Evolutionary conservation across 2,797 vertebrate genomes (phyloP).

Genomic region (Percopsis omiscomaycus): DNA sequence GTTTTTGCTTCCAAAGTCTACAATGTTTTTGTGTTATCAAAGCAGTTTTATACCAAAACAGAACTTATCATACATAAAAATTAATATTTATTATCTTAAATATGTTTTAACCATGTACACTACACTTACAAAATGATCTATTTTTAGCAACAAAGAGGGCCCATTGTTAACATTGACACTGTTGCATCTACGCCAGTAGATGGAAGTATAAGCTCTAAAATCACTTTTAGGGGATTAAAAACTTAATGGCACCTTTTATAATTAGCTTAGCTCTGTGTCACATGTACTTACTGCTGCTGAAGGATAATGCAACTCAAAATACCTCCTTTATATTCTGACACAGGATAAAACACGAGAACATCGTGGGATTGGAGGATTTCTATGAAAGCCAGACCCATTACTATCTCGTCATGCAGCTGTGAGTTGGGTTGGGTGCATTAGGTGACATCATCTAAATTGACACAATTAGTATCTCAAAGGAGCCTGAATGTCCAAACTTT

Average conservation of each 20-base stretch:
- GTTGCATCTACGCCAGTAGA: too few species aligned
- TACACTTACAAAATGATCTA: too few species aligned
- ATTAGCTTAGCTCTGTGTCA: background rate
- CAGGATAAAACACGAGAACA: conserved; percentile 96
- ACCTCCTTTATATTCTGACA: conserved; percentile 50
- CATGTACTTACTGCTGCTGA: background rate
- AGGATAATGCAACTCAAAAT: conserved; percentile 1
- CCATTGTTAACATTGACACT: too few species aligned
- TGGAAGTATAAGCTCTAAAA: too few species aligned
- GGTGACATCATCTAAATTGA: background rate
- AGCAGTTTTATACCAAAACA: too few species aligned
- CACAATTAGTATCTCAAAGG: background rate
- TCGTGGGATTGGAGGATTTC: conserved; percentile 92
- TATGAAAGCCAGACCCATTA: conserved; percentile 94
- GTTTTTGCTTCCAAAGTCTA: too few species aligned
- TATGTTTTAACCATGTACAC: too few species aligned
- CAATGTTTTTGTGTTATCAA: too few species aligned
- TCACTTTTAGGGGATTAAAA: too few species aligned
- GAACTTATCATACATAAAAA: too few species aligned
- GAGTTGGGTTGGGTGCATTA: conserved; percentile 67
- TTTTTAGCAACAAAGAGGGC: too few species aligned
- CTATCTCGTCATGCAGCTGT: conserved; percentile 98
- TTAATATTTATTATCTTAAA: too few species aligned
- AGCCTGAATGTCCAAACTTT: background rate
- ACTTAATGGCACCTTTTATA: background rate